A percentile compares a stretch with the other conserved stretches of the same genome.
phyloP scores from a whole-genome alignment of 1,140 invertebrate genomes.

The Diprion similis region DNA sequence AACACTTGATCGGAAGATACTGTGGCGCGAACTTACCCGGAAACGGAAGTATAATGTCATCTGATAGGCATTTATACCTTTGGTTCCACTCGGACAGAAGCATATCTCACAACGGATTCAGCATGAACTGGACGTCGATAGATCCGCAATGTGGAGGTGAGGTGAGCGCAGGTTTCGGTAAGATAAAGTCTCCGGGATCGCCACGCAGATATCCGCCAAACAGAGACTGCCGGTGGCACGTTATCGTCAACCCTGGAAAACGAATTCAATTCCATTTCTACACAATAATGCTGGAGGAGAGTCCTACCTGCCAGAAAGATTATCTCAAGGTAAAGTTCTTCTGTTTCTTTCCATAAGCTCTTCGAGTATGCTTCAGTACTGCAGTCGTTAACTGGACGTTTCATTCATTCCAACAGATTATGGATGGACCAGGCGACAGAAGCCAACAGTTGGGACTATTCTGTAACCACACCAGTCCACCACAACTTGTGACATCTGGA shows the following conservation, averaged over 20 bases:
- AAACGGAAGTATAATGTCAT: slow-evolving; percentile 74
- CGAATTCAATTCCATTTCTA: slow-evolving; percentile 85
- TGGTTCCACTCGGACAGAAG: slow-evolving; percentile 80
- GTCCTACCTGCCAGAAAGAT: slow-evolving; percentile 78
- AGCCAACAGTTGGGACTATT: slow-evolving; percentile 67
- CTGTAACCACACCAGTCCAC: slow-evolving; percentile 75
- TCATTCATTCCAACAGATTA: slow-evolving; percentile 57
- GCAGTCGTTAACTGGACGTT: neutral
- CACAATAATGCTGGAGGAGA: slow-evolving; percentile 77
- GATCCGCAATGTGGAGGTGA: slow-evolving; percentile 77
- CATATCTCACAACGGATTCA: slow-evolving; percentile 70
- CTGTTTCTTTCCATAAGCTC: slow-evolving; percentile 11
- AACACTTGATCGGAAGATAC: slow-evolving; percentile 75
- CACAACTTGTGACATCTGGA: slow-evolving; percentile 72
- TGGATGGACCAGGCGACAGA: slow-evolving; percentile 62
- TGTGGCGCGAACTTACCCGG: slow-evolving; percentile 74
- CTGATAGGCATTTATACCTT: slow-evolving; percentile 76
- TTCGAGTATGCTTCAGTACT: slow-evolving; percentile 15
- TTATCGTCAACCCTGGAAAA: slow-evolving; percentile 73
- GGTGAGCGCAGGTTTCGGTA: slow-evolving; percentile 69
- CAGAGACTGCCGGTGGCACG: slow-evolving; percentile 80
- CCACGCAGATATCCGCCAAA: slow-evolving; percentile 82
- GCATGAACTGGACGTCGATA: slow-evolving; percentile 75
- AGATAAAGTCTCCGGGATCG: slow-evolving; percentile 80
- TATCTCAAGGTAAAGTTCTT: slow-evolving; percentile 71